Base-by-base conservation (phyloP, 2,888 invertebrate genomes). In the Dascillus cervinus region DNA sequence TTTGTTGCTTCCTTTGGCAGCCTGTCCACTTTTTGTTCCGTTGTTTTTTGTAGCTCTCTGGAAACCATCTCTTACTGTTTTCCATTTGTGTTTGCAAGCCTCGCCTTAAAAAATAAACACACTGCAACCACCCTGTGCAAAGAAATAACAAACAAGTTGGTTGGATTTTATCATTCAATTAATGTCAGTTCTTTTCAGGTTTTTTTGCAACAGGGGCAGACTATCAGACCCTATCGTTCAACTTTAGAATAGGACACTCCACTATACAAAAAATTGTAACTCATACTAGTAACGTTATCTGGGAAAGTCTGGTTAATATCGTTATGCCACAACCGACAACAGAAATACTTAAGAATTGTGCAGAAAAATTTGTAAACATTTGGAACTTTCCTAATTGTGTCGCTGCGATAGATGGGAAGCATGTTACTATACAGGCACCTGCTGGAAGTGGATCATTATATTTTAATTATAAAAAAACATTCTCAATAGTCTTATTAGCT, bases 401-500 rank as follows among this genome's bases (percentile, higher is more conserved):
- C 3, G 33, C 32, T n/a, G 40, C 37, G 3, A 14, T 49, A 17
- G 44, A 47, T 35, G 49, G 48, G 11, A 49, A 51, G 32, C 50
- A 52, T 32, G 29, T 52, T 15, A 25, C 19, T 12, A 50, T 50
- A 25, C 22, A 41, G 24, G 40, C 44, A 10, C 45, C 49, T 13
- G 28, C 39, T 4, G 37, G 39, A 21, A 39, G 36, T 31, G 46
- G 46, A 27, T 47, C 47, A 14, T 9, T 34, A 22, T 49, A 37
- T 38, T 51, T 45, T 38, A 47, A 46, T 42, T 52, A 43, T 11
- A 41, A 41, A 34, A 34, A 38, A 17, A 29, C 22, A 4, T 36
- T 41, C 21, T 38, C 44, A 3, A 39, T 51, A 19, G 50, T 55
- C 11, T 29, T 54, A 25, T 24, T 48, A 22, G 50, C 51, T 17